Evolutionary conservation across 2,888 invertebrate genomes (phyloP).

Genomic region (Drosophila paramelanica): DNA sequence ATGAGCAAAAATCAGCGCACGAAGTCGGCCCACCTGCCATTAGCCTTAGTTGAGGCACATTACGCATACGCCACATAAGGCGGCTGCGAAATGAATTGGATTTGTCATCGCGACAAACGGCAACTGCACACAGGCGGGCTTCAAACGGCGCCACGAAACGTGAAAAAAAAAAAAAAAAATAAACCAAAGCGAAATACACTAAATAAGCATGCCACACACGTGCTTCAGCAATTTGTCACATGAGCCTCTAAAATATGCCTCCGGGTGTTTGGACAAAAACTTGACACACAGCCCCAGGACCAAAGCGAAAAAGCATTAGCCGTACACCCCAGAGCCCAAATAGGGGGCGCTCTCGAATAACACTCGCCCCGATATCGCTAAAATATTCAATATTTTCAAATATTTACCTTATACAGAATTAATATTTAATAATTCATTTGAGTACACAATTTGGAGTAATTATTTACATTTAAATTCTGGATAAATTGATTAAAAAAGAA

Average conservation of each 20-base stretch:
- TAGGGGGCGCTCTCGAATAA: not conserved
- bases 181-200: slow-evolving; percentile 14
- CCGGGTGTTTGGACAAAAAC: slow-evolving; percentile 62
- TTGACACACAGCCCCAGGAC: slow-evolving; percentile 45
- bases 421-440: too few species aligned
- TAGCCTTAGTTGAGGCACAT: slow-evolving; percentile 75
- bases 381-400: not conserved
- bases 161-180: slow-evolving; percentile 4
- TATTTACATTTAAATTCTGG: too few species aligned
- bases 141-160: slow-evolving; percentile 8
- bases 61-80: slow-evolving; percentile 73
- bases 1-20: slow-evolving; percentile 53
- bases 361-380: slow-evolving; percentile 8
- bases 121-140: slow-evolving; percentile 19
- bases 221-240: slow-evolving; percentile 81
- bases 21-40: slow-evolving; percentile 29
- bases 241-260: slow-evolving; percentile 83
- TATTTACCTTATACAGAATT: too few species aligned
- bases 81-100: slow-evolving; percentile 71
- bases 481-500: too few species aligned
- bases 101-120: slow-evolving; percentile 63
- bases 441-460: not conserved
- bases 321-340: slow-evolving; percentile 33
- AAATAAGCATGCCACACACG: slow-evolving; percentile 80
- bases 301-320: slow-evolving; percentile 64